phyloP scores from a whole-genome alignment of 2,113 vertebrate species.

The Halichoerus grypus region DNA sequence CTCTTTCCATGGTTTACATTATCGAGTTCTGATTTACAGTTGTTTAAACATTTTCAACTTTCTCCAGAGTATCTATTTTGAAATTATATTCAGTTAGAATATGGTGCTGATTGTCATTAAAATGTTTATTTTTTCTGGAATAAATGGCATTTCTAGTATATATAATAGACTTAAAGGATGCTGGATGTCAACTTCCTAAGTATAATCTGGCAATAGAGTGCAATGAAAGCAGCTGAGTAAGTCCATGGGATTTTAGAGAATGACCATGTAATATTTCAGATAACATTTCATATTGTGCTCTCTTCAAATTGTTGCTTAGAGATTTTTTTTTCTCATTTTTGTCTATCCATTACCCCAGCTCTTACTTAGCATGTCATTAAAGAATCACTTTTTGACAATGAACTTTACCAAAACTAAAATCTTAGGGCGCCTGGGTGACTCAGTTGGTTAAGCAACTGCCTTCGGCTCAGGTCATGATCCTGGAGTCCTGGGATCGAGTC shows the following conservation, averaged over 20 bases:
- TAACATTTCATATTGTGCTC: not conserved
- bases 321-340: not conserved
- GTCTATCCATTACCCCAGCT: not conserved
- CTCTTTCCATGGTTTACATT: not conserved
- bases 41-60: not conserved
- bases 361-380: not conserved
- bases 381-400: not conserved
- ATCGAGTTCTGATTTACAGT: not conserved
- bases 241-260: not conserved
- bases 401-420: not conserved
- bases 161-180: not conserved
- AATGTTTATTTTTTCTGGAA: not conserved
- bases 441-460: too few species aligned
- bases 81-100: not conserved
- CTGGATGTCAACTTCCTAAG: not conserved
- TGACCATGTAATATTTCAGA: not conserved
- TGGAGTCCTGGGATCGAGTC: too few species aligned
- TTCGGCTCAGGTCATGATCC: too few species aligned
- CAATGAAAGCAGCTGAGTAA: not conserved
- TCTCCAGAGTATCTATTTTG: not conserved
- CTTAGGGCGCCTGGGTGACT: not conserved
- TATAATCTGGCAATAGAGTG: not conserved
- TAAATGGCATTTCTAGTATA: not conserved
- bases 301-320: not conserved
- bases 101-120: not conserved